These are phyloP conservation scores for Nowickia ferox DNA, from an alignment of 2,888 invertebrate genomes.

Conservation along the genomic window DNA sequence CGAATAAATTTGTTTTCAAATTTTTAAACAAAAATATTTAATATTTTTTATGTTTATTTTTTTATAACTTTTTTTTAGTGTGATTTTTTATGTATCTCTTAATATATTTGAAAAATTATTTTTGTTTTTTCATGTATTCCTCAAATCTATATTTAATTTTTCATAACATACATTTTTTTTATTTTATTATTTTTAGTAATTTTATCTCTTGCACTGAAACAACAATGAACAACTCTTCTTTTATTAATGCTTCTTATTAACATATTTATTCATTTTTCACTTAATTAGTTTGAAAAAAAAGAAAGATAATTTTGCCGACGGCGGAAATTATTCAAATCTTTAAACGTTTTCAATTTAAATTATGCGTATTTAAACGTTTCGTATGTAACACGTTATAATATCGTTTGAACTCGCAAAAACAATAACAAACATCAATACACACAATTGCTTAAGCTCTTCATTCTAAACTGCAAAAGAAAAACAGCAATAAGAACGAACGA, in stretches of 20 bases:
- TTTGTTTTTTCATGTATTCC: not conserved
- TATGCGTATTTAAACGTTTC: conserved; percentile 69
- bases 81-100: not conserved
- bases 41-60: not conserved
- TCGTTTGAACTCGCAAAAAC: conserved; percentile 59
- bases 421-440: conserved; percentile 43
- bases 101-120: not conserved
- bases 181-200: not conserved
- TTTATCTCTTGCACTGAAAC: not conserved
- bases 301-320: conserved; percentile 61
- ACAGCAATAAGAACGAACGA: conserved; percentile 16
- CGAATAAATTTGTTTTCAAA: not conserved
- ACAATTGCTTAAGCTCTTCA: conserved; percentile 53
- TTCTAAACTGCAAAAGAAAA: conserved; percentile 36
- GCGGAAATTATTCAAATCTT: conserved; percentile 26
- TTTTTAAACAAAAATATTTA: not conserved
- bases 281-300: conserved; percentile 55
- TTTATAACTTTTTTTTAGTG: not conserved
- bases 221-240: not conserved
- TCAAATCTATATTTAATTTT: not conserved
- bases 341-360: conserved; percentile 51
- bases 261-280: conserved; percentile 29
- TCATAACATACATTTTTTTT: not conserved
- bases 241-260: not conserved
- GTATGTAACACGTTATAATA: conserved; percentile 60